Percentiles rank a stretch among this genome's conserved stretches.
Evolutionary conservation across 2,888 invertebrate genomes (phyloP).

Genomic region (Oxyscelio sp.): DNA sequence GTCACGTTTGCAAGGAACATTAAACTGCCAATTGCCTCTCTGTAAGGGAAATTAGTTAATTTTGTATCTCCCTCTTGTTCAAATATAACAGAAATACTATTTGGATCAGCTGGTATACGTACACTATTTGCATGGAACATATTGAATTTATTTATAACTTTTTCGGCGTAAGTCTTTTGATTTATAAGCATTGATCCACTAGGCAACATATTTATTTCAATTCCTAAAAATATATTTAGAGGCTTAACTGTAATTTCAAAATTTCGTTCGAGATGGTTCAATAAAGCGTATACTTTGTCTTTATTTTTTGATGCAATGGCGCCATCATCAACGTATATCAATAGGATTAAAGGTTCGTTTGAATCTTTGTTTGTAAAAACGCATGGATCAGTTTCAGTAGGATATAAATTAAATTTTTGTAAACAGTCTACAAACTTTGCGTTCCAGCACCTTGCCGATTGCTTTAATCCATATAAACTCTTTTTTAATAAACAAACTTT

Average conservation of each 20-base stretch:
- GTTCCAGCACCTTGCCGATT: not conserved
- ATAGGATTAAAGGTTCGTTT: too few relatives aligned
- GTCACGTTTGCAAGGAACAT: constrained; percentile 21
- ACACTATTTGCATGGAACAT: constrained; percentile 34
- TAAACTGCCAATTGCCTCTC: constrained; percentile 41
- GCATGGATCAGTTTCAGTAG: too few relatives aligned
- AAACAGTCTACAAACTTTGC: too few relatives aligned
- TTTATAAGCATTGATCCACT: constrained; percentile 42
- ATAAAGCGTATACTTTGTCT: constrained; percentile 7
- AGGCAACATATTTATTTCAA: constrained; percentile 46
- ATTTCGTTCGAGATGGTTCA: constrained; percentile 37
- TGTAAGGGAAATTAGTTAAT: constrained; percentile 34
- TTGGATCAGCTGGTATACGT: constrained; percentile 42
- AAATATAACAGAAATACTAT: constrained; percentile 39
- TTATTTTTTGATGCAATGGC: constrained; percentile 22
- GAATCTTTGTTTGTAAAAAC: too few relatives aligned
- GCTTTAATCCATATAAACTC: not conserved
- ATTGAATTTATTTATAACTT: constrained; percentile 48
- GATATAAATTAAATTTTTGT: too few relatives aligned
- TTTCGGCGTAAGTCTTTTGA: constrained; percentile 56
- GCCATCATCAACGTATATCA: constrained; percentile 39
- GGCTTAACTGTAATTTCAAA: constrained; percentile 37
- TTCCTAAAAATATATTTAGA: constrained; percentile 44
- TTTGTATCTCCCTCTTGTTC: constrained; percentile 12
- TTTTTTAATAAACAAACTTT: not conserved